Conservation (phyloP, 2,888 invertebrate genomes). For the Drosophila rubida region DNA sequence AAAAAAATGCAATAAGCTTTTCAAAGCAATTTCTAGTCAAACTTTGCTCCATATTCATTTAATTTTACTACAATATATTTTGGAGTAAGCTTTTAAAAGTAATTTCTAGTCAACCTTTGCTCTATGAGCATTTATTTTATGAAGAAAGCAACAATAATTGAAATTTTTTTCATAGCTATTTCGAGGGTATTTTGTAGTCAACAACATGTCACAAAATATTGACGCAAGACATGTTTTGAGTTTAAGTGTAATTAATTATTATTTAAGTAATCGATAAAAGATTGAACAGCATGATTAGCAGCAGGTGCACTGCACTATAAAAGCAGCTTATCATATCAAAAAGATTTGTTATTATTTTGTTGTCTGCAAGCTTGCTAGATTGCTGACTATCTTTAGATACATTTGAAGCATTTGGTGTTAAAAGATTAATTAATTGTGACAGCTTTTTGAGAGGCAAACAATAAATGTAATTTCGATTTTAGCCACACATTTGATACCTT, state of each 20-base stretch:
- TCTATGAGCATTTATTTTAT: no score
- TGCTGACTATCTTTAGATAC: neutral
- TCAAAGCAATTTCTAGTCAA: no score
- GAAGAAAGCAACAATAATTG: no score
- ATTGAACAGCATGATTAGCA: neutral
- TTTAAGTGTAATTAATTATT: neutral
- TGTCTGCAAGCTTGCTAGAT: neutral
- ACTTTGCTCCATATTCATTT: no score
- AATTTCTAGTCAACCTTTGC: no score
- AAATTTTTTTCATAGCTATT: no score
- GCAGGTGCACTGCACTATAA: neutral
- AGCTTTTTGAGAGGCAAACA: no score
- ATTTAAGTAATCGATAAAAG: neutral
- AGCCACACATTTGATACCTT: no score
- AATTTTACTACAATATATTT: no score
- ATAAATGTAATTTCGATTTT: no score
- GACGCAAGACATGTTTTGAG: neutral
- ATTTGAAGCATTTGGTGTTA: neutral
- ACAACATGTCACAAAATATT: accelerated
- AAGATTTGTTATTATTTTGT: neutral
- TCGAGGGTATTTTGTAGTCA: neutral
- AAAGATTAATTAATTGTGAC: neutral
- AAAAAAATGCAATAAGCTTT: no score
- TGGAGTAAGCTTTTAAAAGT: no score
- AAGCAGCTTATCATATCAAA: neutral